Conservation (phyloP, 2,888 invertebrate species). For the Aricia artaxerxes region DNA sequence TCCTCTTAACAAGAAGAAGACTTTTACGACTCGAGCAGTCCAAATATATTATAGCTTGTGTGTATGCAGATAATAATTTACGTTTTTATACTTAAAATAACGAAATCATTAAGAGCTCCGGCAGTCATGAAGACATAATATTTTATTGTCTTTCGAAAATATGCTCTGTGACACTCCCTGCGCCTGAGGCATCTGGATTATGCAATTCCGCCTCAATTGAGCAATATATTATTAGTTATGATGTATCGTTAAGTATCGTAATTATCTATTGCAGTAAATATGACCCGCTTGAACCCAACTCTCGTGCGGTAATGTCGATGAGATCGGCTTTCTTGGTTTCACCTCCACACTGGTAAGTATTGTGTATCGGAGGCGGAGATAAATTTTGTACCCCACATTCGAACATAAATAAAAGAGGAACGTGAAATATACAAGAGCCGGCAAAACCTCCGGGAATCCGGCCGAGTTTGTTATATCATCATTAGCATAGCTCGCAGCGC, state of each 20-base stretch:
- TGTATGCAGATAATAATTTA: neutral
- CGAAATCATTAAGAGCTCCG: neutral
- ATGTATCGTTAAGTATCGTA: conserved; percentile 6
- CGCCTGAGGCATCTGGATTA: neutral
- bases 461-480: conserved; percentile 37
- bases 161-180: neutral
- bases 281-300: neutral
- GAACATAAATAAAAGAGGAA: conserved; percentile 14
- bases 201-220: neutral
- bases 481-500: conserved; percentile 35
- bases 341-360: neutral
- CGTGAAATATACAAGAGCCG: conserved; percentile 17
- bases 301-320: conserved; percentile 1
- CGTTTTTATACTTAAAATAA: neutral
- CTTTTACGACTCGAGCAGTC: neutral
- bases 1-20: neutral
- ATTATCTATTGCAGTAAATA: conserved; percentile 4
- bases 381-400: neutral
- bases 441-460: conserved; percentile 11
- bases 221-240: neutral
- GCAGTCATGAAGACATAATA: neutral
- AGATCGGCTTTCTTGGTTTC: conserved; percentile 12
- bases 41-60: neutral
- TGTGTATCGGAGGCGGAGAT: neutral
- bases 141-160: neutral